These are phyloP conservation scores for Troilus luridus DNA, from an alignment of 2,888 invertebrate genomes.

Conservation along the genomic window DNA sequence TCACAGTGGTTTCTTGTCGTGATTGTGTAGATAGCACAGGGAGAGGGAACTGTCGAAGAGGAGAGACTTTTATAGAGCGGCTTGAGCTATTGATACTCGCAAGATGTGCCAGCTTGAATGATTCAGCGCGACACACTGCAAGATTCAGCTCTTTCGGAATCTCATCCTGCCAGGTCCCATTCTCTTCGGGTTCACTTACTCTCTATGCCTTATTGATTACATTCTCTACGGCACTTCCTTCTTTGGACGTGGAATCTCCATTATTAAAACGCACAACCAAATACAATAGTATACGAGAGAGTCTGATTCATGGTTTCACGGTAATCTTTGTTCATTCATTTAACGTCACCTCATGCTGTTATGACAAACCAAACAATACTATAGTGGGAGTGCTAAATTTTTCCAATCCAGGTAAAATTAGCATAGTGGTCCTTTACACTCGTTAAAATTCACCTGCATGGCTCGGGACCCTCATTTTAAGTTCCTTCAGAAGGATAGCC, in stretches of 20 bases:
- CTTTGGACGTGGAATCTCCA: neutral
- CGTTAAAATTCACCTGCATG: too few species aligned
- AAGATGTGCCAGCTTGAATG: conserved; percentile 4
- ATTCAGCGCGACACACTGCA: neutral
- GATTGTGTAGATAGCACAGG: neutral
- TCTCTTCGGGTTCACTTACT: neutral
- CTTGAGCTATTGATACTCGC: conserved; percentile 8
- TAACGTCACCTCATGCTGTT: too few species aligned
- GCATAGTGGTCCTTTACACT: too few species aligned
- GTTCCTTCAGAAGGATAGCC: too few species aligned
- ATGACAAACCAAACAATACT: too few species aligned
- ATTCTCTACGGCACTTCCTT: neutral
- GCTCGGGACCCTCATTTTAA: too few species aligned
- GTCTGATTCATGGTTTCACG: too few species aligned
- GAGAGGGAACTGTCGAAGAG: neutral
- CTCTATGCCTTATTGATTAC: neutral
- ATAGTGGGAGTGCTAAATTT: too few species aligned
- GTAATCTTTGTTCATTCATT: too few species aligned
- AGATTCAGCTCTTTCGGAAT: neutral
- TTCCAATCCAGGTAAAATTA: too few species aligned
- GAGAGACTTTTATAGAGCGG: neutral
- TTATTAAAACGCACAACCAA: neutral
- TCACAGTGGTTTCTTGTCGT: conserved; percentile 31
- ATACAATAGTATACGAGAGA: neutral
- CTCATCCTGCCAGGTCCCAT: neutral